phyloP scores from a whole-genome alignment of 2,888 invertebrate species.

The Ariolimax columbianus region DNA sequence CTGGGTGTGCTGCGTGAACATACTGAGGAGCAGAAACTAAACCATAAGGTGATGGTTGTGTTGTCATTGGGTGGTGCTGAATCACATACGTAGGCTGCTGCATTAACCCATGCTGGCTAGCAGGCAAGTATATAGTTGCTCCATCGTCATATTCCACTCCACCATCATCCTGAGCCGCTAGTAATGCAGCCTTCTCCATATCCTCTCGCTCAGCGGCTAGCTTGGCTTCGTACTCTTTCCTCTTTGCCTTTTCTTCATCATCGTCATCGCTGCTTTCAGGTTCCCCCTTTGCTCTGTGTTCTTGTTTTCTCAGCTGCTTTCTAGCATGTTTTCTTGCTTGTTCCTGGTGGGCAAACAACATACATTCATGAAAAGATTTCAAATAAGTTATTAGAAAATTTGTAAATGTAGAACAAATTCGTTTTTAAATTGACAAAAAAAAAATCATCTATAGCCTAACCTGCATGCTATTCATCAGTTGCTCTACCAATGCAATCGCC shows the following conservation, averaged over 20 bases:
- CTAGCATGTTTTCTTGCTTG: slow-evolving; percentile 89
- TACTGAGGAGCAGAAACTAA: slow-evolving; percentile 52
- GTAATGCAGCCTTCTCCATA: slow-evolving; percentile 53
- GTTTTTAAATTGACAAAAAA: too few species aligned
- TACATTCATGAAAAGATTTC: background rate
- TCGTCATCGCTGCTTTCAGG: slow-evolving; percentile 62
- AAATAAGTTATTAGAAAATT: background rate
- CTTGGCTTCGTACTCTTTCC: slow-evolving; percentile 56
- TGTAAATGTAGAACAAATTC: too few species aligned
- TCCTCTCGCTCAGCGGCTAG: slow-evolving; percentile 53
- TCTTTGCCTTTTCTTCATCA: slow-evolving; percentile 55
- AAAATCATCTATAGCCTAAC: too few species aligned
- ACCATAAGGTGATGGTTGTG: slow-evolving; percentile 48
- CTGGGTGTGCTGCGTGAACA: slow-evolving; percentile 38
- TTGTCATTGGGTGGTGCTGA: slow-evolving; percentile 53
- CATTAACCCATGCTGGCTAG: slow-evolving; percentile 57
- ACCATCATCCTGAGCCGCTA: slow-evolving; percentile 47
- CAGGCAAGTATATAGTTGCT: slow-evolving; percentile 45
- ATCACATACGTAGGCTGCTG: slow-evolving; percentile 57
- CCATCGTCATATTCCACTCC: slow-evolving; percentile 47
- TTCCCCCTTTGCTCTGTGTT: slow-evolving; percentile 79
- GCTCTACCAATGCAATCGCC: too few species aligned
- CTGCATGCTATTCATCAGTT: too few species aligned
- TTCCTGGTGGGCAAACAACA: slow-evolving; percentile 79
- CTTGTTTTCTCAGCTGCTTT: slow-evolving; percentile 84